Base-by-base conservation (phyloP, 2,113 vertebrate species). In the Nannospalax galili region DNA sequence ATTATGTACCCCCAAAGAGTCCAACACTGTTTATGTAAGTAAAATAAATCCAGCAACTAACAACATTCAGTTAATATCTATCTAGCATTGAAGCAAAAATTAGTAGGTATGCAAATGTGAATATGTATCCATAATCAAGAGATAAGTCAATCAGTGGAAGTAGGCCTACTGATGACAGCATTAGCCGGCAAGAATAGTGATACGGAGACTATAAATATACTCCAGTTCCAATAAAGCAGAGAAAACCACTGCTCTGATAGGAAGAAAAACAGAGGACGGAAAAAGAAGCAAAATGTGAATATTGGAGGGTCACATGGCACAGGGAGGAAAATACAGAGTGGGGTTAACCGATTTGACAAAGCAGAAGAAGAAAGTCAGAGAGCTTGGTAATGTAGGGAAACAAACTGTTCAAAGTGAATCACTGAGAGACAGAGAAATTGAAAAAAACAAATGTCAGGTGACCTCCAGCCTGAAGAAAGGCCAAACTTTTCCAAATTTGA, bases 41-140 rank as follows among this genome's bases (percentile, higher is more conserved):
- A 48, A 37, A 82, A 70, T 77, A 79, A 79, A 70, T 42, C 30
- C 64, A n/a, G 42, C 26, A 95, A 88, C 40, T 17, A 58, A 70
- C 11, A 65, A 58, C 72, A 7, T 65, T 28, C 26, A 69, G 42
- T 74, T 74, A 67, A 73, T 62, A 69, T 80, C 48, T 28, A 64
- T 30, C n/a, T 32, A 82, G 22, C 69, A 67, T 15, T 32, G 32
- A 93, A 74, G 77, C 19, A 93, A 84, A 96, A 84, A 93, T 78
- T 62, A 79, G 1, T 65, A 84, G 42, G 28, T 30, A 56, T 64
- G 37, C 26, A 79, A 88, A 81, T 52, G 75, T 37, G 17, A 80
- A 84, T 22, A 22, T 8, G 92, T 74, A 45, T 79, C 17, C 40
- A 77, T 72, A 75, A 37, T 17, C 70, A 88, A 62, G 73, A 88